These are phyloP conservation scores for Limenitis camilla DNA, from an alignment of 2,888 invertebrate genomes.

Conservation along the genomic window DNA sequence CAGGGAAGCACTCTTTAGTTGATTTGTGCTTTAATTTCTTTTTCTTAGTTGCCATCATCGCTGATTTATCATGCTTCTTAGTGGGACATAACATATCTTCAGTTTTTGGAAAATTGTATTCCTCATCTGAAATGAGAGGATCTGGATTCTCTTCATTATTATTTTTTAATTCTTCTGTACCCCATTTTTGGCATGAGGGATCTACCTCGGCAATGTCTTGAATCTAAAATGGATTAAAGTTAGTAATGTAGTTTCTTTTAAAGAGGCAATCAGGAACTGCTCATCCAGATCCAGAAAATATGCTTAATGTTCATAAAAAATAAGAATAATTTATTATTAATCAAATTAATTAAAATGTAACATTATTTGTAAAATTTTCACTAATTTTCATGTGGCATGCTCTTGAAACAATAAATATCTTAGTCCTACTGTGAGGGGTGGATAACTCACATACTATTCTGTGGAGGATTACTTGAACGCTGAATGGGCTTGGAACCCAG, in stretches of 20 bases:
- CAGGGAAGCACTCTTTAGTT: slow-evolving; percentile 27
- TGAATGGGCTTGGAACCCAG: too few relatives aligned
- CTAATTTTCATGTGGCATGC: too few relatives aligned
- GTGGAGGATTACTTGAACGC: too few relatives aligned
- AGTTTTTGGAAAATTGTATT: slow-evolving; percentile 36
- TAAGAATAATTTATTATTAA: too few relatives aligned
- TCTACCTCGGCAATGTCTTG: slow-evolving; percentile 45
- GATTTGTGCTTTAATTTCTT: slow-evolving; percentile 23
- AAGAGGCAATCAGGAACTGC: too few relatives aligned
- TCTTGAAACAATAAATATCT: too few relatives aligned
- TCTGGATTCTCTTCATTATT: slow-evolving; percentile 41
- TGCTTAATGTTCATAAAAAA: too few relatives aligned
- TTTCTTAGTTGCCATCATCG: slow-evolving; percentile 36
- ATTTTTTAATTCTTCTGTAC: slow-evolving; percentile 38
- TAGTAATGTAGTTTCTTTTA: background rate
- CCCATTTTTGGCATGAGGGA: slow-evolving; percentile 50
- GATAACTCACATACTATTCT: too few relatives aligned
- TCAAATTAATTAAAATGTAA: too few relatives aligned
- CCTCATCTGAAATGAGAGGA: slow-evolving; percentile 44
- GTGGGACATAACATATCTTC: slow-evolving; percentile 29
- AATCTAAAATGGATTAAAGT: slow-evolving; percentile 29
- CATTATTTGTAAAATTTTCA: too few relatives aligned
- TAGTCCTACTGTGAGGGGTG: too few relatives aligned
- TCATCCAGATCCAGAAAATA: too few relatives aligned
- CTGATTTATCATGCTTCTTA: slow-evolving; percentile 31